Evolutionary conservation across 2,113 vertebrate genomes (phyloP), one percentile per base, ranked within the genome.

Genomic region (Nematolebias whitei): DNA sequence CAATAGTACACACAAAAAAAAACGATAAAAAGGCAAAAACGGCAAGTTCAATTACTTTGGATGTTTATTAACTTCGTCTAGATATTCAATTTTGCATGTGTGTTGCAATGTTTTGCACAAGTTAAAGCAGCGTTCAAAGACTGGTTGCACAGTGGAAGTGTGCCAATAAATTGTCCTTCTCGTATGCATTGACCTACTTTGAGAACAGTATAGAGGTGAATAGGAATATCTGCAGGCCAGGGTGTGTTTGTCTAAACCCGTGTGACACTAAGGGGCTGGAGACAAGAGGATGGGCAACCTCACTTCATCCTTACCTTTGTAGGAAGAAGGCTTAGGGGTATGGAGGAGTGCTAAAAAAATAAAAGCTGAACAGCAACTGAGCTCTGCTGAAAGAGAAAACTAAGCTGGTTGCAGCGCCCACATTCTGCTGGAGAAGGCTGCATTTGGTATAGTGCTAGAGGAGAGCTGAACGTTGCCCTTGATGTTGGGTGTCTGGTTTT

Each of bases 401-500:
- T 52, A 69, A 76, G 80, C 80, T 65, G 72, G 85, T 68, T 70
- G 80, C 73, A 55, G 82, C 79, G 80, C 87, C 85, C 78, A 85
- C 83, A 62, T 86, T 85, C 70, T 83, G 84, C 85, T 54, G 62
- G 71, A 78, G 83, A 84, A 63, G 1, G 69, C 79, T 71, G 78
- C 74, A 77, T 86, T 88, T 85, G 86, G 70, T 79, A 79, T 77
- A 78, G 85, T 72, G 83, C 85, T 87, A 78, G 77, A 88, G 77
- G 86, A 87, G 84, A 75, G 80, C 71, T 85, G 82, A 85, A 76
- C 62, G 71, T 75, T 80, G 83, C 83, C 89, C 85, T 90, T 88
- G 86, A 90, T 90, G 89, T 89, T 75, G 79, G 80, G 75, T 61
- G 82, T 88, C 83, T 88, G 85, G 72, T 89, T 89, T 90, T 88